A percentile compares a stretch with the other conserved stretches of the same genome.
Evolutionary conservation across 2,888 invertebrate genomes (phyloP).

Genomic region (Coelopa pilipes): DNA sequence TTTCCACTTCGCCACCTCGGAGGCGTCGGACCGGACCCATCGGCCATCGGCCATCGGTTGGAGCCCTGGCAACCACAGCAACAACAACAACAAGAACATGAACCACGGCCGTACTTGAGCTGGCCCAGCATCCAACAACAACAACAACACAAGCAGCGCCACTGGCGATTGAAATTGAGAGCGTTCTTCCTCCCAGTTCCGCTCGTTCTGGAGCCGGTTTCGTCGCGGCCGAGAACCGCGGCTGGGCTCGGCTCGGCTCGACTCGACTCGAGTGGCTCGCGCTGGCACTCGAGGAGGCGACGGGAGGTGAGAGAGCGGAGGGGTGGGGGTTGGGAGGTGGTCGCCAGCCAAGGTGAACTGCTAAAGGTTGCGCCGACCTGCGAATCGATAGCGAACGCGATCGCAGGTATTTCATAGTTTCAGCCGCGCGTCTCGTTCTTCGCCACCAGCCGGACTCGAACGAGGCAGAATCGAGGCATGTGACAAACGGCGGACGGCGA

Average conservation of each 20-base stretch:
- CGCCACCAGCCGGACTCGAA: too few species aligned
- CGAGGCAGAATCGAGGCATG: too few species aligned
- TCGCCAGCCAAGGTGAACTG: conserved; percentile 10
- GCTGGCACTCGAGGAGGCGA: neutral
- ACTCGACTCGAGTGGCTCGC: conserved; percentile 3
- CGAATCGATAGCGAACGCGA: neutral
- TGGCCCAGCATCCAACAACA: neutral
- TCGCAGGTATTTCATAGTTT: neutral
- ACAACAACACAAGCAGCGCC: too few species aligned
- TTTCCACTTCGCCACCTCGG: too few species aligned
- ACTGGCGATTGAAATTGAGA: conserved; percentile 1
- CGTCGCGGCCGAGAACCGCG: neutral
- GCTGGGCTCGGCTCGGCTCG: too few species aligned
- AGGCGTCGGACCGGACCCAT: too few species aligned
- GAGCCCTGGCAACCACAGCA: neutral
- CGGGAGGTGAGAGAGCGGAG: neutral
- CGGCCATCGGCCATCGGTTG: neutral
- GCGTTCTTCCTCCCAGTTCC: neutral
- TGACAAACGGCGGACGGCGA: too few species aligned
- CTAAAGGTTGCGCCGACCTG: neutral
- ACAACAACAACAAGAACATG: neutral
- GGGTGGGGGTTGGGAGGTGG: too few species aligned
- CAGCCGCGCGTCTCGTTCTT: too few species aligned
- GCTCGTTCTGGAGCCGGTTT: neutral
- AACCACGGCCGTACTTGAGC: neutral